Conservation (phyloP, 2,113 vertebrate species). For the Sceloporus undulatus region DNA sequence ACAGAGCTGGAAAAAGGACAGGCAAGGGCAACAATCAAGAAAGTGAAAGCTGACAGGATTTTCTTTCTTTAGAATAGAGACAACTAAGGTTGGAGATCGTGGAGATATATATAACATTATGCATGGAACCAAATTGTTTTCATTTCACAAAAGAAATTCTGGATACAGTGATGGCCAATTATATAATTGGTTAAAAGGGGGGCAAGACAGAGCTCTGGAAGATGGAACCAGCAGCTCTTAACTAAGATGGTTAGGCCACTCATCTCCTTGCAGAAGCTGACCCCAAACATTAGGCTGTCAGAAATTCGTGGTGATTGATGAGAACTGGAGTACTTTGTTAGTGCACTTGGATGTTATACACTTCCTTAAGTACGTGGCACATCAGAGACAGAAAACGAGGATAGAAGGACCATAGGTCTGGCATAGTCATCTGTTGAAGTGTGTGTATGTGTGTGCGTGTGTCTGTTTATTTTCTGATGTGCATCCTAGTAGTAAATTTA, state of each 20-base stretch:
- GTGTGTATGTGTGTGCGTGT: neutral
- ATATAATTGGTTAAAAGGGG: neutral
- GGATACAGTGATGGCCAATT: neutral
- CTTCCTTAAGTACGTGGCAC: neutral
- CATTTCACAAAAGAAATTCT: neutral
- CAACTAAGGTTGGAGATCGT: neutral
- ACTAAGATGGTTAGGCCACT: constrained; percentile 1
- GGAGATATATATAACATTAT: neutral
- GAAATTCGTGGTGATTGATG: constrained; percentile 4
- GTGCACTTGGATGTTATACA: neutral
- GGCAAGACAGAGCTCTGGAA: neutral
- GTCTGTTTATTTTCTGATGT: too few relatives aligned
- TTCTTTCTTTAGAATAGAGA: constrained; percentile 11
- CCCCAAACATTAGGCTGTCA: constrained; percentile 14
- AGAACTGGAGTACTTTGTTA: neutral
- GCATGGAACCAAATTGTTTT: neutral
- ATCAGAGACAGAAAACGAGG: constrained; percentile 1
- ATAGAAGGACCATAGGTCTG: neutral
- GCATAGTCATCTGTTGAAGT: neutral
- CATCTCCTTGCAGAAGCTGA: constrained; percentile 13
- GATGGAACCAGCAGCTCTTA: constrained; percentile 5
- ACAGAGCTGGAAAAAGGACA: neutral
- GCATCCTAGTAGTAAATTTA: too few relatives aligned
- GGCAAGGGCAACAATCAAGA: neutral
- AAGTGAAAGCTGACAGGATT: neutral